phyloP scores from a whole-genome alignment of 2,888 invertebrate genomes.

The Theretra japonica region DNA sequence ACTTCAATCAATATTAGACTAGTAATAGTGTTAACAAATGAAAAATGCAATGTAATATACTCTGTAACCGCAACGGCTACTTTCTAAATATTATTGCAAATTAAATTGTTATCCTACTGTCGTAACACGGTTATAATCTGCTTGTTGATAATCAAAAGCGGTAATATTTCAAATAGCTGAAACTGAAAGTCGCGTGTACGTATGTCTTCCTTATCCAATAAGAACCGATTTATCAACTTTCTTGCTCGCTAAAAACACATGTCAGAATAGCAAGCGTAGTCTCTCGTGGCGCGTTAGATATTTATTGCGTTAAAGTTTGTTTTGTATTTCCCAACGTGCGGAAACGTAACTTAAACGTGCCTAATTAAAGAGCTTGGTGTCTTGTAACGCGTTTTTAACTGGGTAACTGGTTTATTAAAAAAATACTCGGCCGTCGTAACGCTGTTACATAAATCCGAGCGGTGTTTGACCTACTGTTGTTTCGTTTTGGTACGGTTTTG shows the following conservation, averaged over 20 bases:
- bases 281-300: slow-evolving; percentile 26
- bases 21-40: no score
- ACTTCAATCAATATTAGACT: no score
- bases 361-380: slow-evolving; percentile 41
- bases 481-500: slow-evolving; percentile 17
- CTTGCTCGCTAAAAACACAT: slow-evolving; percentile 27
- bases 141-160: background rate
- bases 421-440: background rate
- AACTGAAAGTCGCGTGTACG: slow-evolving; percentile 23
- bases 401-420: slow-evolving; percentile 26
- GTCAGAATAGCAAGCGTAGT: slow-evolving; percentile 17
- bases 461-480: slow-evolving; percentile 18
- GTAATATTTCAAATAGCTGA: slow-evolving; percentile 19
- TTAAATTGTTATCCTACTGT: background rate
- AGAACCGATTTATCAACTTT: slow-evolving; percentile 26
- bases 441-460: slow-evolving; percentile 12
- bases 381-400: slow-evolving; percentile 29
- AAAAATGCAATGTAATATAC: no score
- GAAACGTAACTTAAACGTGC: slow-evolving; percentile 43
- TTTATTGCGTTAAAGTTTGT: slow-evolving; percentile 42
- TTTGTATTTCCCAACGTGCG: slow-evolving; percentile 47
- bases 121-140: background rate
- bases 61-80: no score
- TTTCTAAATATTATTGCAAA: no score
- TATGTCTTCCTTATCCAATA: slow-evolving; percentile 14